Evolutionary conservation across 2,888 invertebrate genomes (phyloP), one percentile per base, ranked within the genome.

Genomic region (Protula sp.): DNA sequence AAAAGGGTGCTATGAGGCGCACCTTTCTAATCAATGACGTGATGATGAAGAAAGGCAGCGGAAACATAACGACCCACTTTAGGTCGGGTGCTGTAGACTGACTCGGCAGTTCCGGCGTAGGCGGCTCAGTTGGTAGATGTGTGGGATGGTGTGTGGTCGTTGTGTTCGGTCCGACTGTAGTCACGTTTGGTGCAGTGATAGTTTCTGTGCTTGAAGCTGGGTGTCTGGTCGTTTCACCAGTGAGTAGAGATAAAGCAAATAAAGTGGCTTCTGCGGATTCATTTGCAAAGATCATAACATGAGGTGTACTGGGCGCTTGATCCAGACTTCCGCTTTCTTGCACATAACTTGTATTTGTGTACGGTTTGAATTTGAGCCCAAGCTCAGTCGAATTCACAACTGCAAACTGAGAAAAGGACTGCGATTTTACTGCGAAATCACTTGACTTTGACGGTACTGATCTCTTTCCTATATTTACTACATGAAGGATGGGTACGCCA

Each of bases 21-120:
- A 79, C 67, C 54, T 67, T 70, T 29, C 73, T 69, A 19, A 79
- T 66, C 30, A 76, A 64, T 0, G 76, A 70, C 62, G 77, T 75
- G 22, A 67, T 24, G 28, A 79, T 64, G 60, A 79, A 76, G 27
- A 79, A 58, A 1, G 75, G 73, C 1, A 77, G 54, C 2, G 78
- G 78, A 29, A 67, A 47, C 3, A 74, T 61, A 5, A 79, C 72
- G 27, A 79, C 62, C 27, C 71, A 53, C 55, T 67, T 67, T n/a
- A 79, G 66, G 30, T 67, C 66, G 0, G 75, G 76, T 1, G 74
- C 72, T 2, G 47, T 50, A 0, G 55, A n/a, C n/a, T 58, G 45
- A 57, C 24, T 22, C 47, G 27, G 47, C 2, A 56, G 22, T 26
- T 31, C 27, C 2, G 56, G 30, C 1, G 53, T n/a, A n/a, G 58